phyloP scores from a whole-genome alignment of 2,888 invertebrate genomes.

The Macropis europaea region DNA sequence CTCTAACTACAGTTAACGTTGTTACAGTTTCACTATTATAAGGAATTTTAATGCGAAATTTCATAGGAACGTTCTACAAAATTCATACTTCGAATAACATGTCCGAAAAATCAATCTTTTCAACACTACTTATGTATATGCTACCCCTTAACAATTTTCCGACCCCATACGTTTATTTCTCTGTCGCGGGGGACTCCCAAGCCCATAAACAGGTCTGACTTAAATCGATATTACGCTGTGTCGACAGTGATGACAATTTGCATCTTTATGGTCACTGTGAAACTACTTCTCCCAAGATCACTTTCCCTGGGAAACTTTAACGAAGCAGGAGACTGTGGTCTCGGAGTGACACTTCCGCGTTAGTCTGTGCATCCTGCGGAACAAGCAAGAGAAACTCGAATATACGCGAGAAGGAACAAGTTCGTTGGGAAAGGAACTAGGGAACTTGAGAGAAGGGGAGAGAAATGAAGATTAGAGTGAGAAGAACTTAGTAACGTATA shows the following conservation, averaged over 20 bases:
- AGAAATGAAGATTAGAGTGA: background rate
- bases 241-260: constrained; percentile 12
- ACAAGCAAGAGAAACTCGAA: background rate
- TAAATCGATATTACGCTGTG: background rate
- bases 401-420: constrained; percentile 7
- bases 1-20: too few species aligned
- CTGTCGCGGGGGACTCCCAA: too few species aligned
- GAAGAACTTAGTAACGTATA: too few species aligned
- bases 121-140: too few species aligned
- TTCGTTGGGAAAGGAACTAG: constrained; percentile 14
- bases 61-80: too few species aligned
- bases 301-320: constrained; percentile 26
- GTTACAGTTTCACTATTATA: too few species aligned
- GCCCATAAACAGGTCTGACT: too few species aligned
- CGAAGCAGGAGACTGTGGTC: constrained; percentile 4
- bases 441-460: background rate
- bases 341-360: constrained; percentile 26
- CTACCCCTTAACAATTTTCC: too few species aligned
- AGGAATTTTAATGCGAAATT: too few species aligned
- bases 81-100: too few species aligned
- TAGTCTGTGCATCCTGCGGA: background rate
- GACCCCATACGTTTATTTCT: too few species aligned
- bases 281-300: constrained; percentile 9
- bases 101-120: too few species aligned
- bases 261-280: constrained; percentile 8